Percentiles rank a stretch among this genome's conserved stretches.
phyloP scores from a whole-genome alignment of 1,140 invertebrate species.

The Hylaeus volcanicus region DNA sequence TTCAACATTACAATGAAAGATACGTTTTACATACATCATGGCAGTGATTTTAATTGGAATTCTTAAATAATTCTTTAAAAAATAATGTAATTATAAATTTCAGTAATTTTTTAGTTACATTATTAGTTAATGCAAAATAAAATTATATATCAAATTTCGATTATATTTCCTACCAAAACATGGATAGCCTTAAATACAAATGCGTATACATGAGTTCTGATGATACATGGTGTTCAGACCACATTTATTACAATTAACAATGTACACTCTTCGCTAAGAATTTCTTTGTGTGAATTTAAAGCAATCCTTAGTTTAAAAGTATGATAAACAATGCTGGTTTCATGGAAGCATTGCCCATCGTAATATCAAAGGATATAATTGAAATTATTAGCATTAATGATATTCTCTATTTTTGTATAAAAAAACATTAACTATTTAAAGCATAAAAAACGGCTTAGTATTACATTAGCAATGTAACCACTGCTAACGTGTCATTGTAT shows the following conservation, averaged over 20 bases:
- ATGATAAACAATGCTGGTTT: constrained; percentile 61
- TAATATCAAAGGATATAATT: neutral
- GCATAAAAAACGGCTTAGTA: constrained; percentile 31
- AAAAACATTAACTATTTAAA: constrained; percentile 50
- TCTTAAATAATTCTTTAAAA: constrained; percentile 11
- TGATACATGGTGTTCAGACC: constrained; percentile 16
- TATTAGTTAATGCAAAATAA: constrained; percentile 27
- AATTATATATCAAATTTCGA: constrained; percentile 38
- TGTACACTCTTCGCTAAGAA: constrained; percentile 50
- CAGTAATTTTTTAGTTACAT: neutral
- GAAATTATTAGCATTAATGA: neutral
- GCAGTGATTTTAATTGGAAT: constrained; percentile 52
- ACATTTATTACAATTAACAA: constrained; percentile 56
- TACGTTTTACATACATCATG: constrained; percentile 45
- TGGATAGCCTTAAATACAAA: constrained; percentile 32
- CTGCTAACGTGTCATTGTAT: constrained; percentile 20
- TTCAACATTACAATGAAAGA: constrained; percentile 58
- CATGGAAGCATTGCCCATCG: constrained; percentile 17
- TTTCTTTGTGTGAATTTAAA: constrained; percentile 45
- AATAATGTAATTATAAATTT: neutral
- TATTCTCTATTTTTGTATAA: constrained; percentile 10
- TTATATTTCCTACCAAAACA: constrained; percentile 34
- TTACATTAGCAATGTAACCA: neutral
- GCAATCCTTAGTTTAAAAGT: constrained; percentile 47
- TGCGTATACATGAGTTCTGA: constrained; percentile 32